Evolutionary conservation across 1,140 invertebrate genomes (phyloP).

Genomic region (Atta colombica): DNA sequence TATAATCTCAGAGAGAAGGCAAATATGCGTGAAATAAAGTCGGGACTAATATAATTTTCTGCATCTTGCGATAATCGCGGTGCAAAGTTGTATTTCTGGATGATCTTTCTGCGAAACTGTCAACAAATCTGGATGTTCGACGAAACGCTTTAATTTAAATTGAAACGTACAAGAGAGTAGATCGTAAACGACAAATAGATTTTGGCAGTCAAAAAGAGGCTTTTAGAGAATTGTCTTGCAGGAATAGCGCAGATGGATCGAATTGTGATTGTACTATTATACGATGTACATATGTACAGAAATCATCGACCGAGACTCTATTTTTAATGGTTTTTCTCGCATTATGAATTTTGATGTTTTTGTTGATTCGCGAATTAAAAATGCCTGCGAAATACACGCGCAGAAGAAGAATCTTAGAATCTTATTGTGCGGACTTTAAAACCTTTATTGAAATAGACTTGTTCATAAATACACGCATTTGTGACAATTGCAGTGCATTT

Average conservation of each 20-base stretch:
- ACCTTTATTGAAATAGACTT: neutral
- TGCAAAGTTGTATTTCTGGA: constrained; percentile 19
- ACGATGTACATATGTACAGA: neutral
- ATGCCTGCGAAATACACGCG: neutral
- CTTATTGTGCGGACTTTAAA: neutral
- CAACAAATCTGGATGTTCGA: constrained; percentile 12
- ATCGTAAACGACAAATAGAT: constrained; percentile 18
- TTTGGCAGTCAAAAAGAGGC: constrained; percentile 9
- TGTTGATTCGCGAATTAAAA: neutral
- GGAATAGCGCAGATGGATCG: neutral
- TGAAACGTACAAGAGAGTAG: neutral
- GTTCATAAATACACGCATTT: neutral
- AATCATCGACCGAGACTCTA: neutral
- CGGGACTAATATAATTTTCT: constrained; percentile 56
- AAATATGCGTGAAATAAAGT: constrained; percentile 14
- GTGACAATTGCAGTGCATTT: neutral
- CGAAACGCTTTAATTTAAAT: constrained; percentile 7
- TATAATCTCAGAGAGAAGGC: neutral
- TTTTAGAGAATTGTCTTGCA: neutral
- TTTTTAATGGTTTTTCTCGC: neutral
- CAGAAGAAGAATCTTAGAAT: neutral
- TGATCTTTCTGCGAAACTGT: constrained; percentile 24
- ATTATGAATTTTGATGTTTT: neutral
- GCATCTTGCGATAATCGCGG: neutral
- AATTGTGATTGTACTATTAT: neutral